phyloP scores from a whole-genome alignment of 1,140 invertebrate species.

The Euborellia annulipes region DNA sequence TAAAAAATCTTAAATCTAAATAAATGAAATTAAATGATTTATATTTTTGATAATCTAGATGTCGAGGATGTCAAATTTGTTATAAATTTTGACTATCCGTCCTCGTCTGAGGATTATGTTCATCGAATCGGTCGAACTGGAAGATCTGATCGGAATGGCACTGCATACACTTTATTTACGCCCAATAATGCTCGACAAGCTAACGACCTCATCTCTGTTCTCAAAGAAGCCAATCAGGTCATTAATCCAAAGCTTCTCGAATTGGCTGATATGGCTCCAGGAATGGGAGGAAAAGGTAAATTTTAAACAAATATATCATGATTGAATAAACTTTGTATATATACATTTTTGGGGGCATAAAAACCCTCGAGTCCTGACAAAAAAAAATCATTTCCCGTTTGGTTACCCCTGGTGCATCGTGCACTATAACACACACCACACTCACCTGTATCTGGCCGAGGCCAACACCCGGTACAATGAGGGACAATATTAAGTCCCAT shows the following conservation, averaged over 20 bases:
- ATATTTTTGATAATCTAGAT: conserved; percentile 47
- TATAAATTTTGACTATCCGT: conserved; percentile 99
- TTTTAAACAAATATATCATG: no score
- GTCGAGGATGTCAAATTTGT: conserved; percentile 99
- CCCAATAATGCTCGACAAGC: conserved; percentile 83
- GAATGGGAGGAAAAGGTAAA: conserved; percentile 23
- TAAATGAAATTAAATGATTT: no score
- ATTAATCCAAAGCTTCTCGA: conserved; percentile 55
- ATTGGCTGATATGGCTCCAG: conserved; percentile 32
- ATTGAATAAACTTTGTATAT: no score
- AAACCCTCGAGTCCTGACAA: no score
- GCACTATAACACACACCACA: no score
- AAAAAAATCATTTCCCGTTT: no score
- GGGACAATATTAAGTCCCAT: no score
- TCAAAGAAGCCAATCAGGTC: conserved; percentile 91
- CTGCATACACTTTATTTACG: conserved; percentile 98
- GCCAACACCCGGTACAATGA: no score
- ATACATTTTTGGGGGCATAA: no score
- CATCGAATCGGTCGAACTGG: conserved; percentile 98
- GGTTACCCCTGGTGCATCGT: no score
- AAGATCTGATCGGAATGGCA: conserved; percentile 84
- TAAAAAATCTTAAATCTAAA: no score
- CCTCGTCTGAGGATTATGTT: conserved; percentile 98
- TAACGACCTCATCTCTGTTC: conserved; percentile 75
- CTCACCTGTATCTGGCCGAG: no score